Base-by-base conservation (phyloP, 2,888 invertebrate genomes). In the Stenichneumon culpator region DNA sequence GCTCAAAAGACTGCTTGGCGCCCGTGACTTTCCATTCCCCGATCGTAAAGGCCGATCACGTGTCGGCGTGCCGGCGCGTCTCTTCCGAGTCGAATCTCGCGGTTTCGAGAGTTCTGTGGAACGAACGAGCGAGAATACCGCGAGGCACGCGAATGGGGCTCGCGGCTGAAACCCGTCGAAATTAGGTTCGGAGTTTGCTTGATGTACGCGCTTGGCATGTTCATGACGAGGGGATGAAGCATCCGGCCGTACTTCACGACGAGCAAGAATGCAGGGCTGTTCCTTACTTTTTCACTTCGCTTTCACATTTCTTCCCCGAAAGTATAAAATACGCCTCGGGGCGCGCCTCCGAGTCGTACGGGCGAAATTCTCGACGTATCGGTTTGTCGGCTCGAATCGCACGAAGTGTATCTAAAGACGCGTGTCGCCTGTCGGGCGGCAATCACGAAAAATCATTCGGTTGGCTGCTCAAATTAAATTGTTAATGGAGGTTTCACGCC, bases 241-340 rank as follows among this genome's bases (percentile, higher is more conserved):
- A n/a, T 57, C 47, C 36, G 65, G 75, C 44, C 54, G 52, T 36
- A 79, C 63, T 60, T 54, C 28, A 39, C 39, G 57, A 47, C 57
- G 44, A 47, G 39, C 16, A 36, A 16, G 28, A 11, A 47, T 47
- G 50, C 11, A 28, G 25, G 5, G 5, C 60, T 14, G 32, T 47
- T 22, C 44, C 69, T 44, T 50, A 78, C 72, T 84, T 73, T 78
- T 84, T 82, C 69, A 74, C 36, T 78, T 84, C 81, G 78, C 84
- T 84, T 84, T 84, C 84, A 84, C 84, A 78, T 84, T 84, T 84
- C 84, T 70, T 82, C 69, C 47, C 69, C 69, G 74, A 73, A 60
- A 78, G 63, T 52, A 22, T 3, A 11, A n/a, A 47, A 50, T 69
- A 39, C 50, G 6, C 25, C 6, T 25, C 28, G 47, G 28, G 39